phyloP scores from a whole-genome alignment of 2,888 invertebrate genomes.

The Masnerella sp. region DNA sequence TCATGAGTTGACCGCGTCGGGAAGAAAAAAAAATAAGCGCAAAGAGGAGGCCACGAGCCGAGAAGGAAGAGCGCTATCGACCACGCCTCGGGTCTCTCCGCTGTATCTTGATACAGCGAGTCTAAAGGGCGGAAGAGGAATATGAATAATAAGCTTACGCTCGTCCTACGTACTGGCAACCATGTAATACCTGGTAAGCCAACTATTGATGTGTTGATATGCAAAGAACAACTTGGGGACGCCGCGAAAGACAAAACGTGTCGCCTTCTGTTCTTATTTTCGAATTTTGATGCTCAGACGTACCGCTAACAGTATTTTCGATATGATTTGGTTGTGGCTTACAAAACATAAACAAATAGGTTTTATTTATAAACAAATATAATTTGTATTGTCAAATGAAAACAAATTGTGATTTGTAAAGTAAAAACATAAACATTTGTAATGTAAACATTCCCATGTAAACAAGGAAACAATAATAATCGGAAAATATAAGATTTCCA shows the following conservation, averaged over 20 bases:
- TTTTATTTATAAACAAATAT: too few relatives aligned
- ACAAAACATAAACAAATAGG: too few relatives aligned
- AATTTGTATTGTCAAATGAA: too few relatives aligned
- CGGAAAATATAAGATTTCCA: too few relatives aligned
- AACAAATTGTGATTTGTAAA: background rate
- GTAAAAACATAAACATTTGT: background rate
- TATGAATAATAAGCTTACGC: conserved; percentile 62
- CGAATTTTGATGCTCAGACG: too few relatives aligned
- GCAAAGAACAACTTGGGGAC: conserved; percentile 39
- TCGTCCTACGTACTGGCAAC: conserved; percentile 59
- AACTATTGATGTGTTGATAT: conserved; percentile 55
- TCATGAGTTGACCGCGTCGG: conserved; percentile 28
- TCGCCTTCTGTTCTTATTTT: conserved; percentile 8
- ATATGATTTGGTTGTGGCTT: too few relatives aligned
- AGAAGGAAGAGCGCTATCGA: conserved; percentile 42
- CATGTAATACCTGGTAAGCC: conserved; percentile 60
- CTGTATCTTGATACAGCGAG: conserved; percentile 55
- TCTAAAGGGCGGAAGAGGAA: conserved; percentile 56
- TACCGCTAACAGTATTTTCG: too few relatives aligned
- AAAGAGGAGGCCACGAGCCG: conserved; percentile 27
- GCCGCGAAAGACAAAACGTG: conserved; percentile 34
- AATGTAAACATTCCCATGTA: too few relatives aligned
- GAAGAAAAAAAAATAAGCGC: conserved; percentile 22
- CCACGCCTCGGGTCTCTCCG: conserved; percentile 54
- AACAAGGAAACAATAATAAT: too few relatives aligned